A percentile compares a stretch with the other conserved stretches of the same genome.
Evolutionary conservation across 2,113 vertebrate genomes (phyloP).

Genomic region (Epinephelus cyanopodus): DNA sequence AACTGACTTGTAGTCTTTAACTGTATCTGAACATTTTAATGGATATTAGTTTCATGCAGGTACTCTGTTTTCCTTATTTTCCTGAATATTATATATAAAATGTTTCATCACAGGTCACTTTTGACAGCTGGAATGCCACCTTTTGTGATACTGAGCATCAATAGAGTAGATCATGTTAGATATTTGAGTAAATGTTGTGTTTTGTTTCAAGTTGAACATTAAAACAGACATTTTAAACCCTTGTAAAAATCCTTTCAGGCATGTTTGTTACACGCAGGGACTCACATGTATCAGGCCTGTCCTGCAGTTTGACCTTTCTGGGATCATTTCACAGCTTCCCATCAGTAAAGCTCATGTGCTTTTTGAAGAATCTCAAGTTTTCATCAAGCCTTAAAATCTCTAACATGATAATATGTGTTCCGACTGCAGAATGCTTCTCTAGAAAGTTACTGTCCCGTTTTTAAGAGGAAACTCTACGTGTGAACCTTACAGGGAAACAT

Average conservation of each 20-base stretch:
- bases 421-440: neutral
- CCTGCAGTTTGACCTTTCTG: neutral
- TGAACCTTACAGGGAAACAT: constrained; percentile 13
- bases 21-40: too few species aligned
- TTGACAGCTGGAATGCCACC: neutral
- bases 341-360: neutral
- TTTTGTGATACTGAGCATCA: neutral
- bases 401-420: neutral
- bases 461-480: constrained; percentile 28
- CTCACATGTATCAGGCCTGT: neutral
- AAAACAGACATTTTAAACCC: too few species aligned
- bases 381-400: neutral
- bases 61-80: too few species aligned
- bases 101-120: too few species aligned
- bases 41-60: too few species aligned
- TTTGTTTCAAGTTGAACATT: neutral
- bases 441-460: neutral
- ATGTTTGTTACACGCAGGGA: neutral
- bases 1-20: too few species aligned
- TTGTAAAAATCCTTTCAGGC: too few species aligned
- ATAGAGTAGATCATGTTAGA: neutral
- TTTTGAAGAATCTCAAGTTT: neutral
- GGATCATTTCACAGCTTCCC: neutral
- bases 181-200: neutral
- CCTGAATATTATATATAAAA: too few species aligned